Evolutionary conservation across 1,140 invertebrate species (phyloP).

Genomic region (Microplitis demolitor): DNA sequence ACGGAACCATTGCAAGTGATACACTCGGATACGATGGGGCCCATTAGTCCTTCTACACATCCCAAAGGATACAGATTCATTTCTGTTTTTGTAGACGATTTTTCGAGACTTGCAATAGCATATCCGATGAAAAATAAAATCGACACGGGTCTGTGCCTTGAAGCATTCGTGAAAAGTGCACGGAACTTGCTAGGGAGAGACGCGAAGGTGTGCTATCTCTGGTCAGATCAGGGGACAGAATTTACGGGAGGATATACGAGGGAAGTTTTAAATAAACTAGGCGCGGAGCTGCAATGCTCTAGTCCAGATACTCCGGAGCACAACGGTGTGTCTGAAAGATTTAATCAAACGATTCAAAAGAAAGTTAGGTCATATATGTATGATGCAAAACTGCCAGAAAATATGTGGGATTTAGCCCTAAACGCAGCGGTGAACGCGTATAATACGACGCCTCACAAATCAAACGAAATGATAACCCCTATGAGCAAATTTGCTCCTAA

Average conservation of each 20-base stretch:
- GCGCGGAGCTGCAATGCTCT: slow-evolving; percentile 4
- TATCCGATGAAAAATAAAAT: slow-evolving; percentile 23
- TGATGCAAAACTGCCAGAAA: slow-evolving; percentile 19
- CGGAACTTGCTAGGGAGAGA: slow-evolving; percentile 14
- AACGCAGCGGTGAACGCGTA: slow-evolving; percentile 12
- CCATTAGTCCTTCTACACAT: slow-evolving; percentile 20
- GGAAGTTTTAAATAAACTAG: slow-evolving; percentile 17
- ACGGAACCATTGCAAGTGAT: slow-evolving; percentile 14
- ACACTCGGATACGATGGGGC: slow-evolving; percentile 21
- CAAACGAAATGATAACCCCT: slow-evolving; percentile 8
- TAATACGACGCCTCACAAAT: slow-evolving; percentile 18
- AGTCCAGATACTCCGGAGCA: slow-evolving; percentile 15
- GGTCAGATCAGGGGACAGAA: slow-evolving; percentile 20
- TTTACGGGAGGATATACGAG: slow-evolving; percentile 17
- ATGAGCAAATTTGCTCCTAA: slow-evolving; percentile 12
- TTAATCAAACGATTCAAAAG: slow-evolving; percentile 16
- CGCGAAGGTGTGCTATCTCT: slow-evolving; percentile 22
- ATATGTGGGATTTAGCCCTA: slow-evolving; percentile 22
- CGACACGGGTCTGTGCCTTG: slow-evolving; percentile 10
- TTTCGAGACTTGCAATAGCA: slow-evolving; percentile 19
- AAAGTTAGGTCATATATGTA: slow-evolving; percentile 19
- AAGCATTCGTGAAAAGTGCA: slow-evolving; percentile 16
- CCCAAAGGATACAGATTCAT: slow-evolving; percentile 19
- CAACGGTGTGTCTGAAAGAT: slow-evolving; percentile 15
- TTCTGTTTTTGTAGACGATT: slow-evolving; percentile 18